Conservation (phyloP, 1,140 invertebrate genomes). For the Ditylenchus dipsaci region DNA sequence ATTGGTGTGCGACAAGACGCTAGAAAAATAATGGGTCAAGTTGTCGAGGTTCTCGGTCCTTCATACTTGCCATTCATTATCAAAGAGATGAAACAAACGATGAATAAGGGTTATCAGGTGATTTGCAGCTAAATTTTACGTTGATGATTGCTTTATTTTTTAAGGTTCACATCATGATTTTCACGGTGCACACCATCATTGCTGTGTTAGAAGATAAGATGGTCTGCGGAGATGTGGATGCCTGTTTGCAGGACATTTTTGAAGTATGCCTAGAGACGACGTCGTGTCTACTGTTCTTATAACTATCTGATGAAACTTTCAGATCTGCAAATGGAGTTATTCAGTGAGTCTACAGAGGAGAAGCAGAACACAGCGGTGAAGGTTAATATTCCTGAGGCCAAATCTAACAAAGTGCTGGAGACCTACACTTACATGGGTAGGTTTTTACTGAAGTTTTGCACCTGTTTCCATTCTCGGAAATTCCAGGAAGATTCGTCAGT, state of each 20-base stretch:
- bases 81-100: conserved; percentile 72
- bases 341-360: conserved; percentile 77
- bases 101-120: conserved; percentile 81
- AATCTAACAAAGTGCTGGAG: conserved; percentile 74
- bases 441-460: conserved; percentile 61
- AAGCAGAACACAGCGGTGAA: conserved; percentile 81
- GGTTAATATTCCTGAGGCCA: conserved; percentile 67
- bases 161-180: conserved; percentile 79
- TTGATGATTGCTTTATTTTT: conserved; percentile 31
- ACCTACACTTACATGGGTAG: conserved; percentile 76
- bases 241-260: conserved; percentile 73
- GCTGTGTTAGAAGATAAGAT: conserved; percentile 68
- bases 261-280: conserved; percentile 64
- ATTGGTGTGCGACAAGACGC: conserved; percentile 78
- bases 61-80: conserved; percentile 74
- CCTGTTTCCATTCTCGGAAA: no score
- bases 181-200: conserved; percentile 78
- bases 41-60: conserved; percentile 78
- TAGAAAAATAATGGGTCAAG: conserved; percentile 80
- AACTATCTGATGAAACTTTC: conserved; percentile 8
- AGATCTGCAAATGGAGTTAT: conserved; percentile 80
- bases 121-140: neutral
- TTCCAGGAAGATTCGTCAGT: conserved; percentile 61
- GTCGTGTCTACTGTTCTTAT: no score
- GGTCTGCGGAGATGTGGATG: conserved; percentile 71